Base-by-base conservation (phyloP, 2,888 invertebrate genomes). In the Sabatieria punctata region DNA sequence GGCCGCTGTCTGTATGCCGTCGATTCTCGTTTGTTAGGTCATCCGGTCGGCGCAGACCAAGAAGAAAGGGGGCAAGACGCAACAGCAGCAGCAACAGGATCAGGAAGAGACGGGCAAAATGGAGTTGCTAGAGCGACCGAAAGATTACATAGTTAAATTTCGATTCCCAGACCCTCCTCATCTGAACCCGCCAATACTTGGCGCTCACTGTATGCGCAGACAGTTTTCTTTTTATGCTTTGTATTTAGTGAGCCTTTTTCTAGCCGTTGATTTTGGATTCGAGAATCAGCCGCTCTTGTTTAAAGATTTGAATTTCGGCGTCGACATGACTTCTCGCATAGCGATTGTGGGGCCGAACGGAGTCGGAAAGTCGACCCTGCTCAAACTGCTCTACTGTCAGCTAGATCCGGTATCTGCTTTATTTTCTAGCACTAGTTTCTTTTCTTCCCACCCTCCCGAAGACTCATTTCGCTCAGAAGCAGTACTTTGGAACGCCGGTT, bases 91-190 rank as follows among this genome's bases (percentile, higher is more conserved):
- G 30, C 30, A 11, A 8, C 8, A 8, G 8, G 30, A 30, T 15
- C n/a, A n/a, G n/a, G n/a, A n/a, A n/a, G n/a, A n/a, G n/a, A n/a
- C n/a, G n/a, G n/a, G n/a, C n/a, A n/a, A n/a, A n/a, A n/a, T n/a
- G n/a, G n/a, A n/a, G n/a, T n/a, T n/a, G n/a, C n/a, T n/a, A 52
- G 80, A 82, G 60, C 79, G 78, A 57, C 95, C 93, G 15, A 83
- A 81, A 66, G 97, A 97, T 55, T 97, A 97, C 68, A 74, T 85
- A 55, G 97, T 97, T 54, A 97, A 95, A 72, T 99, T 99, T 72
- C 78, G 78, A 51, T 97, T 97, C 71, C 97, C 95, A 1, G 86
- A 89, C 68, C 93, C 97, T 24, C 81, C 93, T 40, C 86, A 88
- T 39, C 71, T 99, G 42, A 89, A 86, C 66, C 95, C 97, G 30